Evolutionary conservation across 2,888 invertebrate species (phyloP).

Genomic region (Punctoribates punctum): DNA sequence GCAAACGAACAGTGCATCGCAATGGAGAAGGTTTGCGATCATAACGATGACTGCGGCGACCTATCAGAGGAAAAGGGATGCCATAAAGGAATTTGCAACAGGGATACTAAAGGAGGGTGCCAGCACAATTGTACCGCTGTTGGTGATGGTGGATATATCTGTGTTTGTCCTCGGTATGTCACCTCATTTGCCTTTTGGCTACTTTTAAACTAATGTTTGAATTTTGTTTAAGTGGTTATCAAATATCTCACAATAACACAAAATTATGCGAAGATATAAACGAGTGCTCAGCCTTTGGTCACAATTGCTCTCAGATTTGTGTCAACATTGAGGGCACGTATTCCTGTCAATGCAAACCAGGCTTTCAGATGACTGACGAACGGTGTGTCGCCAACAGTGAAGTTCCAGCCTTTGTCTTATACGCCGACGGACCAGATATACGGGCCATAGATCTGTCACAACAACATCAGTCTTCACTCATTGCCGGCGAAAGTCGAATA

Average conservation of each 20-base stretch:
- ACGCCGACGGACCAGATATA: constrained; percentile 80
- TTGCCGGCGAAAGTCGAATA: constrained; percentile 79
- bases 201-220: not conserved
- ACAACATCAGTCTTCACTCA: constrained; percentile 57
- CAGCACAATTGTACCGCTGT: constrained; percentile 86
- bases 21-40: constrained; percentile 74
- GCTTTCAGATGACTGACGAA: constrained; percentile 69
- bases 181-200: not conserved
- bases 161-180: constrained; percentile 68
- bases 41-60: constrained; percentile 85
- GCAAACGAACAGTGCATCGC: constrained; percentile 75
- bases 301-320: constrained; percentile 88
- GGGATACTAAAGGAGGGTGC: constrained; percentile 68
- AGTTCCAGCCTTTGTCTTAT: constrained; percentile 61
- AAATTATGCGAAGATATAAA: constrained; percentile 84
- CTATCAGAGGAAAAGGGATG: constrained; percentile 86
- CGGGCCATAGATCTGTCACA: constrained; percentile 59
- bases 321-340: constrained; percentile 84
- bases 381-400: constrained; percentile 66
- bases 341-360: constrained; percentile 78
- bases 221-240: constrained; percentile 66
- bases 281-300: constrained; percentile 76
- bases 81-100: constrained; percentile 58
- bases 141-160: constrained; percentile 73
- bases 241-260: constrained; percentile 70